phyloP scores from a whole-genome alignment of 2,113 vertebrate genomes.

The Xerus inauris region DNA sequence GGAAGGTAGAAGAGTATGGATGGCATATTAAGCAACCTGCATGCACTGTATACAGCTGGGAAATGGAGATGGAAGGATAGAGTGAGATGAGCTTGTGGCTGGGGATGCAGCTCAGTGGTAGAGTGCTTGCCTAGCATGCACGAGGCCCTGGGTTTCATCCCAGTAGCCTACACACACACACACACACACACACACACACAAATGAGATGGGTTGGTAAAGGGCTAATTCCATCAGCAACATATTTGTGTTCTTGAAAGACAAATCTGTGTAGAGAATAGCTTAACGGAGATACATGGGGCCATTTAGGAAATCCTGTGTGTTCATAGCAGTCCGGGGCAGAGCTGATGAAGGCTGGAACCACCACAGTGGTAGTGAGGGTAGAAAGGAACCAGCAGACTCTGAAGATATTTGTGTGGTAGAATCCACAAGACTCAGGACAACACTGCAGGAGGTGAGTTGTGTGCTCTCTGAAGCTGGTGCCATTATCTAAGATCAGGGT shows the following conservation, averaged over 20 bases:
- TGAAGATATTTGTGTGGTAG: neutral
- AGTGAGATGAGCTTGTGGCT: neutral
- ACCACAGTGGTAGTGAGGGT: neutral
- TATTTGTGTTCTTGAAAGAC: slow-evolving; percentile 7
- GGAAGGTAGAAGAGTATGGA: neutral
- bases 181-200: too few species aligned
- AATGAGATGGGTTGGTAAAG: neutral
- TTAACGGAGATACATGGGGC: neutral
- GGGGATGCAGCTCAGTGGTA: too few species aligned
- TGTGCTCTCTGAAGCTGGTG: neutral
- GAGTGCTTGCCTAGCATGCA: too few species aligned
- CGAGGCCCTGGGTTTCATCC: too few species aligned
- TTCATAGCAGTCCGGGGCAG: neutral
- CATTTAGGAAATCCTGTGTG: neutral
- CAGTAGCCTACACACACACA: too few species aligned
- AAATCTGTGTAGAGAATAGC: neutral
- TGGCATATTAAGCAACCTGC: neutral
- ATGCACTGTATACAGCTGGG: neutral
- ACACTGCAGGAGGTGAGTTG: neutral
- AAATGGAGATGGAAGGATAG: neutral
- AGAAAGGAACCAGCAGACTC: neutral
- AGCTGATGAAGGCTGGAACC: neutral
- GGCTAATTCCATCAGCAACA: neutral
- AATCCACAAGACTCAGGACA: neutral
- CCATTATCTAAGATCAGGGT: neutral